phyloP scores from a whole-genome alignment of 2,888 invertebrate species.

The Alviniconcha strummeri region DNA sequence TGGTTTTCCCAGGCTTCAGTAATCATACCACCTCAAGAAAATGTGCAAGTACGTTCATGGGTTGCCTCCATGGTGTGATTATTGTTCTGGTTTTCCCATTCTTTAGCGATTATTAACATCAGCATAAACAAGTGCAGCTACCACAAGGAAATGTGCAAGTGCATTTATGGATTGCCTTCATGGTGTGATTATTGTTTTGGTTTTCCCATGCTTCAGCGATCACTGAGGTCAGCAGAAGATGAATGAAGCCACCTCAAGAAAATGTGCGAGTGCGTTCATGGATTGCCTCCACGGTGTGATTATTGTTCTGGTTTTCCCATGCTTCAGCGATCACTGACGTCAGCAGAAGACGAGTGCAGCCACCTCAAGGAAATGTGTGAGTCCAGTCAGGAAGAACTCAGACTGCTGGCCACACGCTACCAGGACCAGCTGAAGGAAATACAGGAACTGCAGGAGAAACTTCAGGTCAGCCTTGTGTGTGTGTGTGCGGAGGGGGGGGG shows the following conservation, averaged over 20 bases:
- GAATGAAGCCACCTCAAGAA: conserved; percentile 81
- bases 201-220: conserved; percentile 64
- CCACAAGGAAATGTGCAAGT: neutral
- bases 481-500: too few relatives aligned
- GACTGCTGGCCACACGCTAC: conserved; percentile 75
- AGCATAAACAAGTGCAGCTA: conserved; percentile 83
- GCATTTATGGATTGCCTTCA: too few relatives aligned
- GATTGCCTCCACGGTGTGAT: conserved; percentile 47
- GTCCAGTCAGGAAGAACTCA: conserved; percentile 78
- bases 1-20: too few relatives aligned
- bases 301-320: conserved; percentile 5
- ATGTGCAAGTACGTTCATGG: too few relatives aligned
- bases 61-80: too few relatives aligned
- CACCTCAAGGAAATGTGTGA: conserved; percentile 80
- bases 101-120: conserved; percentile 76
- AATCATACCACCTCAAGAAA: too few relatives aligned
- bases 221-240: conserved; percentile 81
- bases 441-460: conserved; percentile 70
- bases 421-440: conserved; percentile 73
- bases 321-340: conserved; percentile 76
- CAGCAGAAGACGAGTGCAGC: conserved; percentile 83
- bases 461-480: conserved; percentile 57
- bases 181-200: too few relatives aligned
- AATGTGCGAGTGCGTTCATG: conserved; percentile 77
- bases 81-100: conserved; percentile 16